Conservation (phyloP, 1,140 invertebrate species). For the Drosophila guanche region DNA sequence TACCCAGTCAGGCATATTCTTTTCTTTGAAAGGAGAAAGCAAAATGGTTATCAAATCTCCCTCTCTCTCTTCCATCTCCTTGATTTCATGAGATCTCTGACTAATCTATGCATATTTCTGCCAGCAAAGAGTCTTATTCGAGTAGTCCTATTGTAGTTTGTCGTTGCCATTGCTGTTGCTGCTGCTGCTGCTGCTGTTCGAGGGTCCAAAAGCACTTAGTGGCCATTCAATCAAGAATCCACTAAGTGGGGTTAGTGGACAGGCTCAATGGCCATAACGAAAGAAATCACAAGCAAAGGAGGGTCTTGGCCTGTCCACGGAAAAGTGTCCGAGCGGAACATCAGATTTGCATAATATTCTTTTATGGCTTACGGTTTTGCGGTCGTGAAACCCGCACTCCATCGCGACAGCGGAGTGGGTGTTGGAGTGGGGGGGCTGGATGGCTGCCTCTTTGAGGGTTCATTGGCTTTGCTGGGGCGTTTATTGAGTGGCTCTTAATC, state of each 20-base stretch:
- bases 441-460: not conserved
- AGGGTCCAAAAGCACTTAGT: slow-evolving; percentile 59
- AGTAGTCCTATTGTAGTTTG: slow-evolving; percentile 24
- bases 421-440: too few species aligned
- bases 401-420: too few species aligned
- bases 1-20: slow-evolving; percentile 11
- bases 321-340: slow-evolving; percentile 74
- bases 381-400: slow-evolving; percentile 14
- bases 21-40: not conserved
- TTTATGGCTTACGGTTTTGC: slow-evolving; percentile 44
- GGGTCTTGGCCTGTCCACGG: slow-evolving; percentile 16
- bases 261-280: not conserved
- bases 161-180: not conserved
- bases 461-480: slow-evolving; percentile 28
- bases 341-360: slow-evolving; percentile 75
- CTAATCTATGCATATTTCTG: slow-evolving; percentile 22
- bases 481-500: slow-evolving; percentile 65
- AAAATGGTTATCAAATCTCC: slow-evolving; percentile 18
- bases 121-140: slow-evolving; percentile 13
- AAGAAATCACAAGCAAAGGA: not conserved
- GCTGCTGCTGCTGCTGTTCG: slow-evolving; percentile 31
- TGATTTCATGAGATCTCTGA: slow-evolving; percentile 19
- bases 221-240: slow-evolving; percentile 65
- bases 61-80: slow-evolving; percentile 17
- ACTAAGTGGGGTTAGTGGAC: slow-evolving; percentile 34